Evolutionary conservation across 2,797 vertebrate species (phyloP).

Genomic region (Melanitta fusca): DNA sequence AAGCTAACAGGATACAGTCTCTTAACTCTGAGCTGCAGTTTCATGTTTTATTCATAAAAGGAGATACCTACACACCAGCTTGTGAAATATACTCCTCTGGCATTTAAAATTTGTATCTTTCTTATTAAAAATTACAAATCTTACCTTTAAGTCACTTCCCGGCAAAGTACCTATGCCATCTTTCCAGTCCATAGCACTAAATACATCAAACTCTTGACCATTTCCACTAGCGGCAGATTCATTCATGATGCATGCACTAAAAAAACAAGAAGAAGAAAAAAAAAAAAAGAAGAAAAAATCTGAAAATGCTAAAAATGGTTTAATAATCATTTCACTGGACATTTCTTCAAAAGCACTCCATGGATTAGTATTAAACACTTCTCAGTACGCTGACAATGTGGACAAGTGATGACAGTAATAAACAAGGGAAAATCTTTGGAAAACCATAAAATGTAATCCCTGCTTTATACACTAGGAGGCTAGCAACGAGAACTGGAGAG

Average conservation of each 20-base stretch:
- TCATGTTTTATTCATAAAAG: constrained; percentile 53
- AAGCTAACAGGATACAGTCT: constrained; percentile 37
- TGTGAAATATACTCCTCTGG: neutral
- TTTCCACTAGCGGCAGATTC: constrained; percentile 80
- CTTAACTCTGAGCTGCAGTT: constrained; percentile 32
- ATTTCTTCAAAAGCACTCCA: constrained; percentile 2
- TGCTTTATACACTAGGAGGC: neutral
- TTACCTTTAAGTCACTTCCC: constrained; percentile 88
- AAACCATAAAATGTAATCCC: neutral
- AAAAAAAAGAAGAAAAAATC: neutral
- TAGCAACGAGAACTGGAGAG: neutral
- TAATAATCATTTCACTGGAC: neutral
- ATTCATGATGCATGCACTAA: constrained; percentile 82
- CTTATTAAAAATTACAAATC: neutral
- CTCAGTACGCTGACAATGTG: neutral
- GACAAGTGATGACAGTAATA: neutral
- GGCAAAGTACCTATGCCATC: constrained; percentile 88
- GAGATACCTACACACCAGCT: constrained; percentile 40
- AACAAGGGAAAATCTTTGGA: neutral
- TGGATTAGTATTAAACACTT: neutral
- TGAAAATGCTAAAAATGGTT: neutral
- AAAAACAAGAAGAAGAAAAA: neutral
- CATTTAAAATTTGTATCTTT: neutral
- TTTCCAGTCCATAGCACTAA: constrained; percentile 89
- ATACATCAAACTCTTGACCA: constrained; percentile 87